Evolutionary conservation across 2,797 vertebrate genomes (phyloP).

Genomic region (Melanotaenia trifasciata): DNA sequence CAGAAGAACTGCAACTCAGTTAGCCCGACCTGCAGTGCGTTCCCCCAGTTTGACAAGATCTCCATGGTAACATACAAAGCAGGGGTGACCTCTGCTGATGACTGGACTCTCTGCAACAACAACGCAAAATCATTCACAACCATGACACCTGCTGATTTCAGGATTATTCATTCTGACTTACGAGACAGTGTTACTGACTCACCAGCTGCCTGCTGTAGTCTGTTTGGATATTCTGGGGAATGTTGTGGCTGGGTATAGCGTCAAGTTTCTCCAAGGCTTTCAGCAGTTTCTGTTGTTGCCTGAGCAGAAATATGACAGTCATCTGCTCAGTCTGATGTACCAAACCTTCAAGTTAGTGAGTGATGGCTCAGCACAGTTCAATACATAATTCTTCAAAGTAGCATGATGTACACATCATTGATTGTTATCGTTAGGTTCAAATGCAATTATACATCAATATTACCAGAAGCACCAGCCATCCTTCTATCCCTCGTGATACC

Average conservation of each 20-base stretch:
- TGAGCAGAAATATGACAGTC: conserved; percentile 74
- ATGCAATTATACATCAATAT: neutral
- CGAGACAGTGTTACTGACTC: conserved; percentile 50
- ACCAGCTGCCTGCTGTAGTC: conserved; percentile 64
- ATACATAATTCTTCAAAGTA: conserved; percentile 38
- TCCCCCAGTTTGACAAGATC: conserved; percentile 96
- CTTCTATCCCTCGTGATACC: neutral
- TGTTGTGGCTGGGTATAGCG: conserved; percentile 49
- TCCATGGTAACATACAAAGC: conserved; percentile 93
- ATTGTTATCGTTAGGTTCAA: neutral
- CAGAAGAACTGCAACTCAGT: conserved; percentile 95
- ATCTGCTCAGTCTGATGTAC: conserved; percentile 12
- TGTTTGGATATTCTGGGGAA: conserved; percentile 53
- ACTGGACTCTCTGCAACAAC: conserved; percentile 62
- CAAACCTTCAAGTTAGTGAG: conserved; percentile 35
- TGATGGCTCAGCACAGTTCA: conserved; percentile 8
- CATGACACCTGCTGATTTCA: neutral
- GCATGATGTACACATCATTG: neutral
- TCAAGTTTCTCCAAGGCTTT: conserved; percentile 84
- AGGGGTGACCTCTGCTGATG: conserved; percentile 77
- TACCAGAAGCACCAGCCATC: neutral
- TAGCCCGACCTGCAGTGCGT: conserved; percentile 85
- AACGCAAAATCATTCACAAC: conserved; percentile 26
- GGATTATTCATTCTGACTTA: conserved; percentile 35
- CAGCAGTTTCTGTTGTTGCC: conserved; percentile 88